Conservation (phyloP, 2,797 vertebrate genomes). For the Microctenopoma steveboyesi region DNA sequence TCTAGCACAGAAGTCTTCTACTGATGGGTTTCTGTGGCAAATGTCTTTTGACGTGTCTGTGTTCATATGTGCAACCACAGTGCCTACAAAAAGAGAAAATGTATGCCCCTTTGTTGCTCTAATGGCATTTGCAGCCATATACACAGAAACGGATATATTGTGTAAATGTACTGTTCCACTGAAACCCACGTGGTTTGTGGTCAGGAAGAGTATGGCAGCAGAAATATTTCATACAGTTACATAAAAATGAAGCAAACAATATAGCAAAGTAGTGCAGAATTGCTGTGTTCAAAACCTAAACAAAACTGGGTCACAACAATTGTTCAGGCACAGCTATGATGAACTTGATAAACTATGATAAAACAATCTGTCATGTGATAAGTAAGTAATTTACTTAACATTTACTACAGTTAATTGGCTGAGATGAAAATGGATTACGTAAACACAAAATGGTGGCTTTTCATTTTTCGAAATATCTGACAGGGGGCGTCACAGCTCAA, state of each 20-base stretch:
- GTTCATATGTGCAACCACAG: constrained; percentile 43
- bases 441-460: background rate
- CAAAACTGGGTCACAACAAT: background rate
- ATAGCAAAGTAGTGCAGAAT: no score
- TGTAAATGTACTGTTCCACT: constrained; percentile 20
- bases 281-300: background rate
- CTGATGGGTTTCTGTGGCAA: constrained; percentile 50
- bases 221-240: background rate
- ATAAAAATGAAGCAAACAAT: background rate
- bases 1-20: constrained; percentile 34
- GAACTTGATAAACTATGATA: no score
- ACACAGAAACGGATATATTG: constrained; percentile 1
- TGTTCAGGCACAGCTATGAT: no score
- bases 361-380: no score
- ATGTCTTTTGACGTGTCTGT: background rate
- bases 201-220: background rate
- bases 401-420: no score
- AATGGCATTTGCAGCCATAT: background rate
- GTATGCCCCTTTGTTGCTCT: background rate
- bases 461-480: background rate
- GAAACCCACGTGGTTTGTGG: constrained; percentile 4
- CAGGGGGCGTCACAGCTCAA: background rate
- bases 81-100: background rate
- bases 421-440: no score
- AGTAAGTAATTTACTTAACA: no score